These are phyloP conservation scores for Mesocricetus auratus DNA, from an alignment of 2,113 vertebrate genomes.

Conservation along the genomic window DNA sequence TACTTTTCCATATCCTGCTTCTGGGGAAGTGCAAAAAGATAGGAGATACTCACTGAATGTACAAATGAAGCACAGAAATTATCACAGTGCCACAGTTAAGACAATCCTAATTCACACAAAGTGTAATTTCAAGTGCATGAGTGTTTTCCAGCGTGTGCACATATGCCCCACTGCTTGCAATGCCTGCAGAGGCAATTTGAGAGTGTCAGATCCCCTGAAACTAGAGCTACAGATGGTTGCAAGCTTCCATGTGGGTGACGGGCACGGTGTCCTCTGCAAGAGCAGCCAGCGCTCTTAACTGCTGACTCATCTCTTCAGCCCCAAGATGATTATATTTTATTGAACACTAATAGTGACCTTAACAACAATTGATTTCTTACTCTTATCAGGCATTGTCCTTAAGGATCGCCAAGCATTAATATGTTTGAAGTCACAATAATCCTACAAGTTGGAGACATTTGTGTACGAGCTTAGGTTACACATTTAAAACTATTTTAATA, in stretches of 20 bases:
- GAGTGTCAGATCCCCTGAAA: neutral
- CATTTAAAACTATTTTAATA: neutral
- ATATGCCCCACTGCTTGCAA: neutral
- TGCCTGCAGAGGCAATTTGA: too few relatives aligned
- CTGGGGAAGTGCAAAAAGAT: neutral
- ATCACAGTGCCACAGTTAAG: neutral
- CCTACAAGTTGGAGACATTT: neutral
- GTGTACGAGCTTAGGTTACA: neutral
- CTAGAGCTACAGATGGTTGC: neutral
- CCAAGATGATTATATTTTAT: constrained; percentile 13
- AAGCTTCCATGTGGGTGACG: neutral
- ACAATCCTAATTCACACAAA: constrained; percentile 7
- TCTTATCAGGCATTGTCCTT: neutral
- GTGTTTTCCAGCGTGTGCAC: neutral
- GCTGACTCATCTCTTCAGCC: neutral
- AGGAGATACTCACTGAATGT: neutral
- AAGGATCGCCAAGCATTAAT: neutral
- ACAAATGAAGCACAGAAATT: neutral
- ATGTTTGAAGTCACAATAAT: neutral
- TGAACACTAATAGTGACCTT: neutral
- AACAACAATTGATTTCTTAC: neutral
- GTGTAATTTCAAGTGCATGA: neutral
- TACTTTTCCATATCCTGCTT: neutral
- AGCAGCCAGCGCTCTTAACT: neutral
- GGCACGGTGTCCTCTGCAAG: neutral